Evolutionary conservation across 2,888 invertebrate species (phyloP).

Genomic region (Cepaea hortensis): DNA sequence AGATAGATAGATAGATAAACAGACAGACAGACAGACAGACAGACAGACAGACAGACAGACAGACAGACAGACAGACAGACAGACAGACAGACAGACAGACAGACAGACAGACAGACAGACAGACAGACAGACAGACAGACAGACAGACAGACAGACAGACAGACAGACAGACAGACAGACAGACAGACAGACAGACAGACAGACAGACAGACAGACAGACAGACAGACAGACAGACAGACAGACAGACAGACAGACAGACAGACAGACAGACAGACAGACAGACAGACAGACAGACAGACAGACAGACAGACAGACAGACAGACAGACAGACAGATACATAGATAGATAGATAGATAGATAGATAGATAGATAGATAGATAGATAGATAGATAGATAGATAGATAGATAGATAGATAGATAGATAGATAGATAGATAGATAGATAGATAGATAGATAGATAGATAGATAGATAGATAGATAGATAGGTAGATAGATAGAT

Average conservation of each 20-base stretch:
- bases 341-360: not conserved
- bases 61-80: not conserved
- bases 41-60: not conserved
- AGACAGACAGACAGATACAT: not conserved
- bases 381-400: not conserved
- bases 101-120: constrained; percentile 6
- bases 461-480: too few species aligned
- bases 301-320: not conserved
- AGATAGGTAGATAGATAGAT: not conserved
- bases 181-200: too few species aligned
- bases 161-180: not conserved
- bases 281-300: not conserved
- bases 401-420: not conserved
- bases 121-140: constrained; percentile 13
- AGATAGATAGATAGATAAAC: too few species aligned
- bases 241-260: not conserved
- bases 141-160: constrained; percentile 13
- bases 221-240: not conserved
- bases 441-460: too few species aligned
- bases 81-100: not conserved
- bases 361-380: not conserved
- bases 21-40: not conserved
- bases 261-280: not conserved
- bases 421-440: not conserved
- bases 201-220: not conserved